Conservation (phyloP, 64 coral and sea anemone species). For the Stichodactyla mertensii region DNA sequence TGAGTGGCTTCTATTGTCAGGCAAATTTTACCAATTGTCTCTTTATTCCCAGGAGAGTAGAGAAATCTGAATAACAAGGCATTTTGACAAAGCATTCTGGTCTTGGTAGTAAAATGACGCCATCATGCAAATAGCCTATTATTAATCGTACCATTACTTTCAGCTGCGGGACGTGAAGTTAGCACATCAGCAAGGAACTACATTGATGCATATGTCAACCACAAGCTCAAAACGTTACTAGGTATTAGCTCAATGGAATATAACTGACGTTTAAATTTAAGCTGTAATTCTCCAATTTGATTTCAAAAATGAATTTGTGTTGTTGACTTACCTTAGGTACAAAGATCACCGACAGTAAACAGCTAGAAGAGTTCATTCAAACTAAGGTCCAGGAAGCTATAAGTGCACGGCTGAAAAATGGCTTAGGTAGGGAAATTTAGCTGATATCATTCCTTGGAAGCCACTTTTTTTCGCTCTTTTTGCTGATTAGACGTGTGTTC, state of each 20-base stretch:
- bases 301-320: too few relatives aligned
- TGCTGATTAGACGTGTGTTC: not conserved
- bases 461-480: not conserved
- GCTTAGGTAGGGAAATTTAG: not conserved
- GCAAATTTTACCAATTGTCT: too few relatives aligned
- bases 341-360: not conserved
- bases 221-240: not conserved
- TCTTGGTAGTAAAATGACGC: too few relatives aligned
- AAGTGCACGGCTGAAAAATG: not conserved
- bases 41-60: too few relatives aligned
- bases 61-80: too few relatives aligned
- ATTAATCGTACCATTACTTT: not conserved
- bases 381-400: not conserved
- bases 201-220: not conserved
- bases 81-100: too few relatives aligned
- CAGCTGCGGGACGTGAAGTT: not conserved
- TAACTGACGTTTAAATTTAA: too few relatives aligned
- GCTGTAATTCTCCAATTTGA: too few relatives aligned
- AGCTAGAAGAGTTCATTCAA: not conserved
- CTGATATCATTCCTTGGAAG: not conserved
- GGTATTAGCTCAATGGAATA: not conserved
- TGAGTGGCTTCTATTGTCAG: too few relatives aligned
- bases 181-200: not conserved
- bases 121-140: too few relatives aligned
- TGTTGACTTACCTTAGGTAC: not conserved